Base-by-base conservation (phyloP, 2,113 vertebrate species). In the Calidris pugnax region DNA sequence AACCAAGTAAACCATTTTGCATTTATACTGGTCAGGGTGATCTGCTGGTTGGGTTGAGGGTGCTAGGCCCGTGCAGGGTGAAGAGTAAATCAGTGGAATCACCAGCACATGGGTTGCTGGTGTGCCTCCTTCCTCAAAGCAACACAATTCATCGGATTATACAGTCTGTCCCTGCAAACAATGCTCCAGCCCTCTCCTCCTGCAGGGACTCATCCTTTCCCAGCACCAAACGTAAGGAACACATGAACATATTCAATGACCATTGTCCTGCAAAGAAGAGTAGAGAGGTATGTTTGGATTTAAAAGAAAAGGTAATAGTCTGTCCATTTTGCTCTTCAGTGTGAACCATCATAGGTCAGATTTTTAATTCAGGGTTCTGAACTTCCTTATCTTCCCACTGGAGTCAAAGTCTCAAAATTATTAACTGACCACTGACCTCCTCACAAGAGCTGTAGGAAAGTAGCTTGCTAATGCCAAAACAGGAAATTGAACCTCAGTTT, bases 81-180 rank as follows among this genome's bases (percentile, higher is more conserved):
- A n/a, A 1, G 37, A 55, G 56, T 28, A 30, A 17, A 20, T 2
- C 43, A 39, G 37, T 43, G 78, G 60, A 62, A 39, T 35, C 68
- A 41, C 37, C 78, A 51, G 21, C 1, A 24, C 0, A 2, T 1
- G 69, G 14, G 8, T 26, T 47, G 9, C 15, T 57, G 4, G 0
- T 1, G 8, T 22, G 26, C 4, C 33, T 28, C 66, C 37, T 19
- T 41, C 19, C 45, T 37, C 71, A 66, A 3, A 73, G 41, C 32
- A 14, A 2, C 45, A 30, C 37, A 37, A 48, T n/a, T 22, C 47
- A 53, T 33, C 1, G 4, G 2, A 8, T 41, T 7, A 1, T 3
- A 8, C 3, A 37, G 27, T 24, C 64, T 0, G 12, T 47, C 37
- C 63, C 67, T 8, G 1, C 33, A 48, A 11, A 47, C 2, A 6